These are phyloP conservation scores for Agriotes lineatus DNA, from an alignment of 2,888 invertebrate genomes.

Conservation along the genomic window DNA sequence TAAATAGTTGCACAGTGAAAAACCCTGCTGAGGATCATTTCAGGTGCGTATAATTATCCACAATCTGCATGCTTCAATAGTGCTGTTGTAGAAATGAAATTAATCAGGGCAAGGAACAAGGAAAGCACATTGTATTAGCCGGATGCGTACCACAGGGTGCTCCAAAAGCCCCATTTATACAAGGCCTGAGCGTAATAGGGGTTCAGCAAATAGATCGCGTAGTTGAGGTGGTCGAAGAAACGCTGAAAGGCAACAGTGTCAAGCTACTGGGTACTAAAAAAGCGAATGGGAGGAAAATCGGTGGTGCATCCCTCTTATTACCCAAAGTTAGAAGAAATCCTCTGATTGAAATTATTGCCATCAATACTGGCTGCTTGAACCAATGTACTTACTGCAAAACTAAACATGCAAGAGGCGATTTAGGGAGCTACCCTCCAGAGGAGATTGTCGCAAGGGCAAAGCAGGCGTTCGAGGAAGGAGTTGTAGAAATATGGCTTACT, in stretches of 20 bases:
- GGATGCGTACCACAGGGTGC: conserved; percentile 98
- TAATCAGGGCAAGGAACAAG: conserved; percentile 76
- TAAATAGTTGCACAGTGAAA: conserved; percentile 99
- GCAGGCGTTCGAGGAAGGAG: conserved; percentile 92
- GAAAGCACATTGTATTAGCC: conserved; percentile 92
- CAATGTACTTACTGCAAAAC: conserved; percentile 99
- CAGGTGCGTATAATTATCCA: conserved; percentile 66
- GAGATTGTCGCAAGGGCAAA: conserved; percentile 89
- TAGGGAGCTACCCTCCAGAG: conserved; percentile 93
- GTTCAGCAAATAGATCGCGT: conserved; percentile 98
- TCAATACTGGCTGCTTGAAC: conserved; percentile 96
- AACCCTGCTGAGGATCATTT: conserved; percentile 97
- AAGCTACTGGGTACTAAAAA: conserved; percentile 82
- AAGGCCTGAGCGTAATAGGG: conserved; percentile 93
- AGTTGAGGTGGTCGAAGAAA: conserved; percentile 98
- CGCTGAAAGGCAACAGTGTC: conserved; percentile 82
- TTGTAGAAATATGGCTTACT: conserved; percentile 97
- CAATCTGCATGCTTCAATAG: not conserved
- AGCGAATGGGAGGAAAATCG: conserved; percentile 80
- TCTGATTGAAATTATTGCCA: conserved; percentile 95
- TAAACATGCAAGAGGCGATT: conserved; percentile 95
- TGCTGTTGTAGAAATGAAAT: conserved; percentile 80
- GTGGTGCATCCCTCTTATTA: conserved; percentile 87
- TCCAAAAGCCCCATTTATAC: conserved; percentile 76
- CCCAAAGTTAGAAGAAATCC: conserved; percentile 98